phyloP scores from a whole-genome alignment of 2,797 vertebrate species.

The Oreochromis grahami region DNA sequence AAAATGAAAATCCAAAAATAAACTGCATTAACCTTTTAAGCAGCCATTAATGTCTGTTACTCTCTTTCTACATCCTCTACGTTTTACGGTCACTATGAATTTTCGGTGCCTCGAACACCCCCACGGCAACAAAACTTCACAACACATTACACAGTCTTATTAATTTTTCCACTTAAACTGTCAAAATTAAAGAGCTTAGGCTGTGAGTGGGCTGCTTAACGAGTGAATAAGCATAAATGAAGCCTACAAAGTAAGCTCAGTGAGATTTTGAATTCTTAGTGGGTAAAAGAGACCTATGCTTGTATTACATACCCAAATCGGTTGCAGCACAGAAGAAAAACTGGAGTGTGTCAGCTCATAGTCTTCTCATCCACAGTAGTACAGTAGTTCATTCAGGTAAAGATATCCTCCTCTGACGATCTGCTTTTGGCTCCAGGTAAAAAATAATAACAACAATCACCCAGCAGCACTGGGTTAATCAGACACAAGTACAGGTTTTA shows the following conservation, averaged over 20 bases:
- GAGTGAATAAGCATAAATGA: conserved; percentile 43
- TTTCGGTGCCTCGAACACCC: conserved; percentile 15
- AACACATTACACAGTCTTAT: conserved; percentile 43
- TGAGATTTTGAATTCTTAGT: conserved; percentile 41
- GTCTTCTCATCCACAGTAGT: conserved; percentile 55
- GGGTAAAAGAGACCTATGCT: conserved; percentile 29
- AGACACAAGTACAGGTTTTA: conserved; percentile 41
- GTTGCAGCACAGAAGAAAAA: conserved; percentile 50
- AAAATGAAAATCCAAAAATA: conserved; percentile 5
- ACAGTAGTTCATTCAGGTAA: conserved; percentile 44
- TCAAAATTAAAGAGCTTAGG: conserved; percentile 20
- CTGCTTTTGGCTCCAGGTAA: conserved; percentile 37
- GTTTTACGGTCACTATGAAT: conserved; percentile 55
- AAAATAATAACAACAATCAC: conserved; percentile 1
- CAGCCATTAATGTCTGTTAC: conserved; percentile 43
- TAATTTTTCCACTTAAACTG: conserved; percentile 50
- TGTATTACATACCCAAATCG: conserved; percentile 68
- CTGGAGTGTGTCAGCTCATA: conserved; percentile 63
- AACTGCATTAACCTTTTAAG: conserved; percentile 47
- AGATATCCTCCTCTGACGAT: conserved; percentile 58
- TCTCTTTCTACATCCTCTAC: conserved; percentile 42
- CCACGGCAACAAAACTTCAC: conserved; percentile 57
- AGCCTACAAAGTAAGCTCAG: conserved; percentile 41
- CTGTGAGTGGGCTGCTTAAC: conserved; percentile 33
- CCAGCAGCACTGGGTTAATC: conserved; percentile 19